Evolutionary conservation across 1,140 invertebrate species (phyloP).

Genomic region (Diorhabda elongata): DNA sequence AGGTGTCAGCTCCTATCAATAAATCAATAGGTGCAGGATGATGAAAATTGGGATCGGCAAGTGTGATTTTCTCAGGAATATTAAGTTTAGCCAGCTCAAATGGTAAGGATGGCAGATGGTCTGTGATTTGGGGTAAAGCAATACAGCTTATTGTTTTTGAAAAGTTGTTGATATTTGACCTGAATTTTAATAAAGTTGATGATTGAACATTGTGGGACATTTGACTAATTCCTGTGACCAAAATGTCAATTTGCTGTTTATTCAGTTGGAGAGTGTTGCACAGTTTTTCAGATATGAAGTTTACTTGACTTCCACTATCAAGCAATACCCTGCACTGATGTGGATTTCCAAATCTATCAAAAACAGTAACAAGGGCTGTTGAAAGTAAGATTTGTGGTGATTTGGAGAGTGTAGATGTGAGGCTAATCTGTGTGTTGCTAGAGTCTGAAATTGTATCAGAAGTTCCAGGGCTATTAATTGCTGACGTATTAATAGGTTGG

Average conservation of each 20-base stretch:
- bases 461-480: not conserved
- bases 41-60: conserved; percentile 34
- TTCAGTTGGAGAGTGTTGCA: conserved; percentile 14
- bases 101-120: conserved; percentile 18
- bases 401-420: conserved; percentile 4
- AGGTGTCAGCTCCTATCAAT: conserved; percentile 34
- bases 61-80: conserved; percentile 28
- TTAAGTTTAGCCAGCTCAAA: conserved; percentile 23
- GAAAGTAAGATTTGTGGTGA: conserved; percentile 20
- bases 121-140: conserved; percentile 25
- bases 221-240: conserved; percentile 8
- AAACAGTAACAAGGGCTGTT: conserved; percentile 20
- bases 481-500: too few species aligned
- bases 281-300: conserved; percentile 13
- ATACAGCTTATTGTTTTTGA: conserved; percentile 18
- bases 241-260: conserved; percentile 7
- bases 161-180: conserved; percentile 20
- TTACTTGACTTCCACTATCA: conserved; percentile 17
- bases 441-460: not conserved
- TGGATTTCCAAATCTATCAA: conserved; percentile 7
- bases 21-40: conserved; percentile 29
- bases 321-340: conserved; percentile 11
- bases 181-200: conserved; percentile 3
- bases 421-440: too few species aligned
- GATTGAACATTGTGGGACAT: conserved; percentile 4